Evolutionary conservation across 2,113 vertebrate genomes (phyloP).

Genomic region (Monopterus albus): DNA sequence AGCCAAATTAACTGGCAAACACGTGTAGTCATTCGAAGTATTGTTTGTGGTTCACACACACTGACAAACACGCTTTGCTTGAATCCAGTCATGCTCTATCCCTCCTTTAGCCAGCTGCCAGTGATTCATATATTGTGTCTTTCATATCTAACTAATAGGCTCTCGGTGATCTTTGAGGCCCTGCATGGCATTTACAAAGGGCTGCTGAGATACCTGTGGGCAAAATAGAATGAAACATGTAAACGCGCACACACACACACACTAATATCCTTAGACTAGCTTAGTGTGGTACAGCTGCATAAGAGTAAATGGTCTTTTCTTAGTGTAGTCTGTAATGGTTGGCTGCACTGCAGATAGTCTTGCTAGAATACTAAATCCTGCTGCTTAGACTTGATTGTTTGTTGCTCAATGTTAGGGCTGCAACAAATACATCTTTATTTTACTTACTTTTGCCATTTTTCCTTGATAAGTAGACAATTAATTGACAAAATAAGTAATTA

Average conservation of each 20-base stretch:
- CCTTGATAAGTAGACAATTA: no score
- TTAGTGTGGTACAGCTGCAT: conserved; percentile 17
- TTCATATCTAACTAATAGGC: conserved; percentile 64
- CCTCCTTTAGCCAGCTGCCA: conserved; percentile 28
- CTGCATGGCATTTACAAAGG: conserved; percentile 63
- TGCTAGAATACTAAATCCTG: neutral
- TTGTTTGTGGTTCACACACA: conserved; percentile 18
- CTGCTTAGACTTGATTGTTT: neutral
- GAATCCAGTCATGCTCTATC: conserved; percentile 38
- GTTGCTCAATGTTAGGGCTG: neutral
- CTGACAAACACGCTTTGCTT: conserved; percentile 13
- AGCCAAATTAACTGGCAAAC: conserved; percentile 52
- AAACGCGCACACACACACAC: conserved; percentile 15
- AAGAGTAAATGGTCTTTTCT: conserved; percentile 43
- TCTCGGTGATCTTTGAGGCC: conserved; percentile 47
- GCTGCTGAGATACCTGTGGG: conserved; percentile 58
- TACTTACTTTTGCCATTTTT: no score
- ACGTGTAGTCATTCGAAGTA: conserved; percentile 32
- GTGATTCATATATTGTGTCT: conserved; percentile 53
- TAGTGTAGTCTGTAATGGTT: conserved; percentile 26
- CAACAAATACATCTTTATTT: no score
- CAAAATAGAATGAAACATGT: conserved; percentile 38
- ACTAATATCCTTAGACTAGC: conserved; percentile 13
- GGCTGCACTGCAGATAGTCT: conserved; percentile 17
- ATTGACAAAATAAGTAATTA: no score